A percentile compares a stretch with the other conserved stretches of the same genome.
Conservation (phyloP, 2,113 vertebrate species). For the Morone chrysops region DNA sequence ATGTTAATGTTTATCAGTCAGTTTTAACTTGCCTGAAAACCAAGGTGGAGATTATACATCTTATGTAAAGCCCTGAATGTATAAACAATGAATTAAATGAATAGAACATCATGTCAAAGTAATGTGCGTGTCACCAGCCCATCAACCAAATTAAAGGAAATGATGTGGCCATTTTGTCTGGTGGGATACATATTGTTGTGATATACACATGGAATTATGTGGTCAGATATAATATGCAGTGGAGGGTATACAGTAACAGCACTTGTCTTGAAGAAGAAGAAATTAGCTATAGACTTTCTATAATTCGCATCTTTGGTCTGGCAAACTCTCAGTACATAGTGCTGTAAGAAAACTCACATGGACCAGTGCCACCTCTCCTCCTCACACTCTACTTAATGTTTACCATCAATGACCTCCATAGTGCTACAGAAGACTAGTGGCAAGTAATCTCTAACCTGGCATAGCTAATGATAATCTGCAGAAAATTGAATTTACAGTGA, state of each 20-base stretch:
- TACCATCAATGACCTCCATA: not conserved
- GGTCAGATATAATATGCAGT: not conserved
- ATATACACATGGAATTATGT: not conserved
- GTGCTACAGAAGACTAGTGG: not conserved
- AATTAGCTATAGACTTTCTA: not conserved
- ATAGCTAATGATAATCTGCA: not conserved
- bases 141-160: not conserved
- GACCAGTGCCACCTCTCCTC: not conserved
- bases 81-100: not conserved
- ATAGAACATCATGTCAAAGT: not conserved
- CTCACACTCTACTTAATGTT: not conserved
- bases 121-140: not conserved
- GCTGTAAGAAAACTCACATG: not conserved
- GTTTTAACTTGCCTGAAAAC: not conserved
- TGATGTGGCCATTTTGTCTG: not conserved
- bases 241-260: not conserved
- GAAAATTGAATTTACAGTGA: not conserved
- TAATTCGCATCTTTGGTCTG: not conserved
- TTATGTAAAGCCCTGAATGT: not conserved
- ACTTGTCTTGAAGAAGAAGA: not conserved
- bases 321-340: not conserved
- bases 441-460: not conserved
- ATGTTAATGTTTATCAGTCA: constrained; percentile 3
- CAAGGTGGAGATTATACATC: not conserved
- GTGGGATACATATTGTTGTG: not conserved